phyloP scores from a whole-genome alignment of 1,140 invertebrate species.

The Laupala kohalensis region DNA sequence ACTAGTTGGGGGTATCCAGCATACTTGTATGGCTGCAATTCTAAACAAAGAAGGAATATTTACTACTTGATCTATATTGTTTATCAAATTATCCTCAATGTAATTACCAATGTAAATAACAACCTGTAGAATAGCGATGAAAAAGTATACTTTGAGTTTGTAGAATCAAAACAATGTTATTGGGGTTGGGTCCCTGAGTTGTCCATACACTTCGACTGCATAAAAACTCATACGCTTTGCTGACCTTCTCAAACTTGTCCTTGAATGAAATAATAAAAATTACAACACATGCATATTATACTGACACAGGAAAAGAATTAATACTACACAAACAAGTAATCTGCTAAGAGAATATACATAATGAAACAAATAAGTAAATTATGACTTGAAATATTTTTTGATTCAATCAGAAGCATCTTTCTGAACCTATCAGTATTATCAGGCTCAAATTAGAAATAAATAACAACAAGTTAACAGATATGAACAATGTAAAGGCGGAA shows the following conservation, averaged over 20 bases:
- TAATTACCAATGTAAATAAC: conserved; percentile 17
- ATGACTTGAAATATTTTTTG: too few species aligned
- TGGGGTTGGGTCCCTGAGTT: conserved; percentile 81
- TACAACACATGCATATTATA: too few species aligned
- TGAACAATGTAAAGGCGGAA: too few species aligned
- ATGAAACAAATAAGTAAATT: too few species aligned
- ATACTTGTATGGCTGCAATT: conserved; percentile 94
- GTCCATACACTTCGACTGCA: conserved; percentile 81
- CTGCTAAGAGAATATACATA: too few species aligned
- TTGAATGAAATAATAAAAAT: too few species aligned
- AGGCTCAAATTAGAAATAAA: too few species aligned
- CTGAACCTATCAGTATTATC: too few species aligned
- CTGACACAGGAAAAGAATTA: conserved; percentile 15
- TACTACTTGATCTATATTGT: too few species aligned
- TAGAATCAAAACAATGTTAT: conserved; percentile 91
- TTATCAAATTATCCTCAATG: not conserved
- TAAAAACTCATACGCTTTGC: conserved; percentile 96
- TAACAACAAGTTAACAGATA: too few species aligned
- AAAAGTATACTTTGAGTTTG: conserved; percentile 95
- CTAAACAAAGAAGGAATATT: conserved; percentile 33
- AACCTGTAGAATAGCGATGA: conserved; percentile 74
- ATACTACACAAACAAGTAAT: not conserved
- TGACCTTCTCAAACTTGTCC: conserved; percentile 88
- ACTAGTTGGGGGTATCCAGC: conserved; percentile 96
- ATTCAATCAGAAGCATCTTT: too few species aligned